phyloP scores from a whole-genome alignment of 2,113 vertebrate genomes.

The Brienomyrus longianalis region DNA sequence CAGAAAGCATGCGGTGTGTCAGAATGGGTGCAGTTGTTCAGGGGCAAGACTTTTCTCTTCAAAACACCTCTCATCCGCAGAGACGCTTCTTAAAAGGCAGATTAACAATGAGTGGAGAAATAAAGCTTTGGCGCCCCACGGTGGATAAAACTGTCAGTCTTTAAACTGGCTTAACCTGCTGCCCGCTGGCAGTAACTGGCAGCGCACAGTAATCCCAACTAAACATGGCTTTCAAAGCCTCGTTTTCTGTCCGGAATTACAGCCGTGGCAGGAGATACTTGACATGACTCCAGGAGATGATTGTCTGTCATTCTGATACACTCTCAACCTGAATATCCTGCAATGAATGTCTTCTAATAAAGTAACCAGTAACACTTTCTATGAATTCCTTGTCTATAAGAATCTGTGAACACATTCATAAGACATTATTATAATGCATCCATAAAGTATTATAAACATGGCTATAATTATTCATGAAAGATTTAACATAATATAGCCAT shows the following conservation, averaged over 20 bases:
- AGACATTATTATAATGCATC: neutral
- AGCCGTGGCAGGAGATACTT: neutral
- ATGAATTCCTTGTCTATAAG: neutral
- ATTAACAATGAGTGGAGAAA: neutral
- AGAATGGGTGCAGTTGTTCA: neutral
- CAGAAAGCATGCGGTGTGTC: neutral
- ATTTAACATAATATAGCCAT: no score
- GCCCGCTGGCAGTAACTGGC: neutral
- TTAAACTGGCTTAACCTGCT: neutral
- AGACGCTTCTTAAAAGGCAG: neutral
- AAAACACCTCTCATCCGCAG: neutral
- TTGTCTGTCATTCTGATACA: neutral
- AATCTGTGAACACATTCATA: neutral
- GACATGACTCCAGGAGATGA: neutral
- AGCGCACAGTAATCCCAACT: neutral
- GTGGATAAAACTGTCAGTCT: neutral
- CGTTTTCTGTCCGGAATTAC: neutral
- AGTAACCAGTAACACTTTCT: neutral
- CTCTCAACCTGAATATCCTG: neutral
- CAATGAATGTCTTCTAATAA: neutral
- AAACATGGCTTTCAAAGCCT: neutral
- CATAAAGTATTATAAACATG: neutral
- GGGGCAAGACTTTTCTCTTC: neutral
- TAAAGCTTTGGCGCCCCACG: neutral
- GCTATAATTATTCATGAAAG: neutral